Percentiles rank a stretch among this genome's conserved stretches.
Evolutionary conservation across 2,888 invertebrate species (phyloP).

Genomic region (Clivina fossor): DNA sequence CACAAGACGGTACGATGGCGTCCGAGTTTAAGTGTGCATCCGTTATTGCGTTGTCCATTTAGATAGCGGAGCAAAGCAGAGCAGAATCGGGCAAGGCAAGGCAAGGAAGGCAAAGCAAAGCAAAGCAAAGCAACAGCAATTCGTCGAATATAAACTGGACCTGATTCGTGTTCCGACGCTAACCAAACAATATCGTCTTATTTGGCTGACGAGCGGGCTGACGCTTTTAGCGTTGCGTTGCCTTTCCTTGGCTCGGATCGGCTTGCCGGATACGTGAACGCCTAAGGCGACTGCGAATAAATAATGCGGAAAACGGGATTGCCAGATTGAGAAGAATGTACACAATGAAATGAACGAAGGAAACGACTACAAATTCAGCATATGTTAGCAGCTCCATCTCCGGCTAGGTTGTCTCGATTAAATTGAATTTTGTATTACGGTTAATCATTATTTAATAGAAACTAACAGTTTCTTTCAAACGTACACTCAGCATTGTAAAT

Average conservation of each 20-base stretch:
- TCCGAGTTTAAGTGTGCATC: constrained; percentile 11
- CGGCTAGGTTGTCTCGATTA: not conserved
- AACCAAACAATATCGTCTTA: constrained; percentile 20
- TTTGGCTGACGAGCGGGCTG: not conserved
- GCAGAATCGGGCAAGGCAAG: too few relatives aligned
- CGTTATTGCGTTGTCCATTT: too few relatives aligned
- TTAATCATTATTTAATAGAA: too few relatives aligned
- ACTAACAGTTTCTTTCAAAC: too few relatives aligned
- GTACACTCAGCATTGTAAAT: too few relatives aligned
- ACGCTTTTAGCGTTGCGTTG: too few relatives aligned
- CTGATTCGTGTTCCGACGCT: constrained; percentile 4
- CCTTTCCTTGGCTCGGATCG: constrained; percentile 1
- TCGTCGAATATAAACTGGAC: constrained; percentile 12
- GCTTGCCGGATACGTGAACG: not conserved
- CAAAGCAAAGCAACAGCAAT: not conserved
- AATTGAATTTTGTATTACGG: too few relatives aligned
- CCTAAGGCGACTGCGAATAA: constrained; percentile 5
- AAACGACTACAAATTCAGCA: not conserved
- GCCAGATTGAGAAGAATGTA: constrained; percentile 5
- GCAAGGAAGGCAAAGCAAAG: too few relatives aligned
- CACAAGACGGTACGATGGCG: too few relatives aligned
- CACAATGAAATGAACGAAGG: not conserved
- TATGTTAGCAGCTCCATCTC: not conserved
- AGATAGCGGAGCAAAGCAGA: constrained; percentile 4
- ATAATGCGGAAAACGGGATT: constrained; percentile 1